Base-by-base conservation (phyloP, 2,113 vertebrate species). In the Pterophyllum scalare region DNA sequence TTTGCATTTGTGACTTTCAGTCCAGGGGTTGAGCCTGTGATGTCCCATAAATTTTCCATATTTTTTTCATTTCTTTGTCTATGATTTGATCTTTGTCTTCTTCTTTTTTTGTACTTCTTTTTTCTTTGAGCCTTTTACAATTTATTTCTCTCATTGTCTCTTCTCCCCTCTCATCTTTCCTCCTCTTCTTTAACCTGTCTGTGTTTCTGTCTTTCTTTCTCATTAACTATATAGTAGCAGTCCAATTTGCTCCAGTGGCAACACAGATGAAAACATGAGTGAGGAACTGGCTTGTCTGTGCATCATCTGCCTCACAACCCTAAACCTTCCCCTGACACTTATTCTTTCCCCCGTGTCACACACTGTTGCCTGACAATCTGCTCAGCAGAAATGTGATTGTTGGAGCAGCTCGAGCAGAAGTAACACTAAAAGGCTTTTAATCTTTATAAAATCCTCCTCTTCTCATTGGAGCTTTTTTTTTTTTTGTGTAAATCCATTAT, bases 391-490 rank as follows among this genome's bases (percentile, higher is more conserved):
- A 91, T 86, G 80, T 76, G 85, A 89, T 84, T 89, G 85, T 88
- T 89, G 80, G 64, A 89, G 86, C 80, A 81, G 60, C 88, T 83
- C n/a, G 59, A 91, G 87, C 85, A 85, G 79, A 91, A 88, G 90
- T 87, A 92, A 91, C 87, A 75, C 90, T 92, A 92, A 94, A 93
- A 93, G 82, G 88, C 81, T 91, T 92, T 92, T 87, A 91, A 91
- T 94, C 87, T 80, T 80, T 85, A 76, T 77, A 59, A 89, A 92
- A 84, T 79, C 77, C 86, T 60, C 35, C 70, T 35, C 74, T 81
- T 85, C 54, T 88, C 64, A 58, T 81, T 85, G 59, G 6, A 83
- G 56, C 74, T 61, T 85, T 84, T 77, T 70, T 90, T 40, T 85
- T 75, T 56, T 59, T 43, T 87, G 40, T 52, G 43, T 60, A 38